Evolutionary conservation across 2,113 vertebrate species (phyloP).

Genomic region (Dinomys branickii): DNA sequence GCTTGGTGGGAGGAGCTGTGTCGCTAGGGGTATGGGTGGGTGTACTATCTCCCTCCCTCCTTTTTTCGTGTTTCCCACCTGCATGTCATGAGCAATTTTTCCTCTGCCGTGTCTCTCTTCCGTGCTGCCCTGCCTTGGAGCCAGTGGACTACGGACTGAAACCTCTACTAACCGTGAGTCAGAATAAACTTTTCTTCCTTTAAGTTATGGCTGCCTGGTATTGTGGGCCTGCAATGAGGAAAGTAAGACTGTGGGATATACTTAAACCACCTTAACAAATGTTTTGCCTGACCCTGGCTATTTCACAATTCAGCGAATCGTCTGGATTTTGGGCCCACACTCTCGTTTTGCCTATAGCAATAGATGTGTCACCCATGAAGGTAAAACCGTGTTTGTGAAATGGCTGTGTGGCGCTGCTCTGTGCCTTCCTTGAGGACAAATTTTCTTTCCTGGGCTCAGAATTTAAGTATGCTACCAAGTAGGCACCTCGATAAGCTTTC

Average conservation of each 20-base stretch:
- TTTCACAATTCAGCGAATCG: background rate
- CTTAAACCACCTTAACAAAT: background rate
- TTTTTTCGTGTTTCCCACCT: background rate
- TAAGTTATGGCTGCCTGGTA: background rate
- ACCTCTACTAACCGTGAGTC: background rate
- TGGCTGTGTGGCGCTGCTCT: background rate
- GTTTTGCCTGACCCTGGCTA: background rate
- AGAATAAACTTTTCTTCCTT: background rate
- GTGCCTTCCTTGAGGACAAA: background rate
- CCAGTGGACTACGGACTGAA: background rate
- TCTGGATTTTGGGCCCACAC: background rate
- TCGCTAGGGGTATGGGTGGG: background rate
- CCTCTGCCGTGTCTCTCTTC: background rate
- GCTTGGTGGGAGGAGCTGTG: no score
- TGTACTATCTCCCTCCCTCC: background rate
- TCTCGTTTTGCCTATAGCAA: background rate
- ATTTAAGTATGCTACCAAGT: background rate
- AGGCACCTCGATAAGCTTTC: background rate
- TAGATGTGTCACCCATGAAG: background rate
- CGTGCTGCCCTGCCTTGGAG: background rate
- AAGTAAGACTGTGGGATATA: background rate
- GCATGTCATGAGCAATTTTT: background rate
- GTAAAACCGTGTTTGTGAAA: background rate
- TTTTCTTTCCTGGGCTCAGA: slow-evolving; percentile 16
- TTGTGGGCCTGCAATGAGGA: background rate